Evolutionary conservation across 1,140 invertebrate genomes (phyloP).

Genomic region (Nasonia longicornis): DNA sequence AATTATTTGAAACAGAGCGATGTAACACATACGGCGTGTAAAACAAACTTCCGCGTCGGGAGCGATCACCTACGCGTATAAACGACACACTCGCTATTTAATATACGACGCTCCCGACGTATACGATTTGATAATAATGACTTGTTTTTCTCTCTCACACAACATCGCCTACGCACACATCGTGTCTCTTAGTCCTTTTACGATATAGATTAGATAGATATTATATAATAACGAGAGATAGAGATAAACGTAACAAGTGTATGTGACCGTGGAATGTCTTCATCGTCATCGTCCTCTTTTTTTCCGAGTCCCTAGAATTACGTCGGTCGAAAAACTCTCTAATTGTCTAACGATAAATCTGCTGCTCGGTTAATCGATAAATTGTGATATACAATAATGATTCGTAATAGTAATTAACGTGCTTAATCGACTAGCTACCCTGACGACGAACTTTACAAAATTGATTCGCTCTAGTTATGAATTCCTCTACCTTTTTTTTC

Average conservation of each 20-base stretch:
- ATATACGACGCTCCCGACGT: background rate
- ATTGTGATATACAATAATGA: constrained; percentile 30
- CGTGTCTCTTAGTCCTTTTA: constrained; percentile 1
- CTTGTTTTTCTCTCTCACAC: background rate
- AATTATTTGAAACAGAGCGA: background rate
- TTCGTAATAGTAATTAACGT: constrained; percentile 41
- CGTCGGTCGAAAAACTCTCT: constrained; percentile 18
- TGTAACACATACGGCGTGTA: background rate
- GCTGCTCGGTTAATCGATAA: constrained; percentile 32
- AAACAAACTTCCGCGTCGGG: background rate
- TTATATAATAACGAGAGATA: constrained; percentile 4
- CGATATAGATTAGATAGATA: background rate
- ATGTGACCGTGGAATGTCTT: constrained; percentile 31
- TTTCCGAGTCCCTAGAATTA: constrained; percentile 26
- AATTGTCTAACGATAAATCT: constrained; percentile 29
- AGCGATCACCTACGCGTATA: background rate
- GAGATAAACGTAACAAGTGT: constrained; percentile 5
- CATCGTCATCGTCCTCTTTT: background rate
- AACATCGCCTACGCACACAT: background rate
- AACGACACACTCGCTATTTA: background rate
- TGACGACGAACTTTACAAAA: constrained; percentile 46
- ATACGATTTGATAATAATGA: background rate
- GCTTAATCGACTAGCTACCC: constrained; percentile 46
- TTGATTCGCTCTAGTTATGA: constrained; percentile 40
- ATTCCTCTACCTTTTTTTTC: constrained; percentile 3